Evolutionary conservation across 2,113 vertebrate species (phyloP), one percentile per base, ranked within the genome.

Genomic region (Chroicocephalus ridibundus): DNA sequence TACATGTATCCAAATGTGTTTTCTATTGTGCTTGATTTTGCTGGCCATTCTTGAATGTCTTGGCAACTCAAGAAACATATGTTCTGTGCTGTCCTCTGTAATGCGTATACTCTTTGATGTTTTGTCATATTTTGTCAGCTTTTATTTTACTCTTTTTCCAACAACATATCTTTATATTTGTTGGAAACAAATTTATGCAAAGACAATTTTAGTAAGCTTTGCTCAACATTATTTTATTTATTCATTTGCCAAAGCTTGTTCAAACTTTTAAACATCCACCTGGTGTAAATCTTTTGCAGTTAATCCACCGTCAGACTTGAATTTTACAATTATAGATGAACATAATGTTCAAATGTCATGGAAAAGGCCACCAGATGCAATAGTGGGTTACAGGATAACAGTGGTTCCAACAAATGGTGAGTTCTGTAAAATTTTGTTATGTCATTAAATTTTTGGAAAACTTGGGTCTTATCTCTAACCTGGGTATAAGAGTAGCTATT

Each of bases 251-350:
- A 75, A 70, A 89, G 32, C 24, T 90, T 80, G 82, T 74, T 86
- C 95, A 91, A 84, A 26, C 84, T 97, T 85, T 93, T 93, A 96
- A 96, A 96, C 55, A 62, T 49, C 89, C 89, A 88, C 71, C 95
- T 96, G 90, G 57, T 94, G 68, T 96, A 95, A 97, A 94, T 98
- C 89, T 98, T 98, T 98, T 98, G 62, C 99, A 99, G 99, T 99
- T 96, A 98, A 99, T 69, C 98, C 99, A 77, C 99, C 99, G 14
- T 98, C 99, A 98, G 98, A 99, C 94, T 98, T 99, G 98, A 99
- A 98, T 97, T 99, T 99, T 98, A 99, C 98, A 98, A 99, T 99
- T 98, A 98, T 99, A 98, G 99, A 99, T 98, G 99, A 99, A 97
- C 98, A 98, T 97, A 99, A 99, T 93, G 99, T 99, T 98, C 98